Evolutionary conservation across 92 coral and sea anemone species (phyloP).

Genomic region (Scolanthus callimorphus): DNA sequence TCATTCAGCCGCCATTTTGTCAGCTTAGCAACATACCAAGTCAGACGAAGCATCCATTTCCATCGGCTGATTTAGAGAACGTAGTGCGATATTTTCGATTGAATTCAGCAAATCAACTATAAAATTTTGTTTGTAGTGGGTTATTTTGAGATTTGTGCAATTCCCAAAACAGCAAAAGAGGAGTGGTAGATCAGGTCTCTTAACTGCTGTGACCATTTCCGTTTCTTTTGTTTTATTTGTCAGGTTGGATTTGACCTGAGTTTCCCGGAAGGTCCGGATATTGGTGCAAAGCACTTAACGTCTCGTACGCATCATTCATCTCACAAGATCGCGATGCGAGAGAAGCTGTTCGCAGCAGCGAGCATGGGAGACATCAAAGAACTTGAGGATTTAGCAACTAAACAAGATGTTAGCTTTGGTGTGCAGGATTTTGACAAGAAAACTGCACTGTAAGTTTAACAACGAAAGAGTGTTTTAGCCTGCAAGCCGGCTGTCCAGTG

Average conservation of each 20-base stretch:
- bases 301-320: background rate
- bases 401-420: conserved; percentile 37
- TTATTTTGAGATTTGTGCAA: too few relatives aligned
- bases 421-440: conserved; percentile 74
- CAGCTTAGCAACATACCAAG: too few relatives aligned
- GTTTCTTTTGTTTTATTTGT: background rate
- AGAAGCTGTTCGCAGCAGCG: conserved; percentile 61
- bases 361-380: conserved; percentile 53
- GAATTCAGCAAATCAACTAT: too few relatives aligned
- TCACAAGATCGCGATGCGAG: conserved; percentile 8
- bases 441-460: conserved; percentile 94
- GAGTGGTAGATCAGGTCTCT: too few relatives aligned
- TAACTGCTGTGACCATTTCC: background rate
- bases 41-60: too few relatives aligned
- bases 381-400: conserved; percentile 46
- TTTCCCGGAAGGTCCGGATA: background rate
- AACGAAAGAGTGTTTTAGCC: too few relatives aligned
- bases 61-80: too few relatives aligned
- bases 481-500: too few relatives aligned
- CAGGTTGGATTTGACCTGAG: conserved; percentile 57
- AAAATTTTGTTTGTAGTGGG: too few relatives aligned
- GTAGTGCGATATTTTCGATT: too few relatives aligned
- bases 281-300: background rate
- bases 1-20: too few relatives aligned
- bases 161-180: too few relatives aligned